Percentiles rank a stretch among this genome's conserved stretches.
Conservation (phyloP, 2,888 invertebrate species). For the Lampropteryx suffumata region DNA sequence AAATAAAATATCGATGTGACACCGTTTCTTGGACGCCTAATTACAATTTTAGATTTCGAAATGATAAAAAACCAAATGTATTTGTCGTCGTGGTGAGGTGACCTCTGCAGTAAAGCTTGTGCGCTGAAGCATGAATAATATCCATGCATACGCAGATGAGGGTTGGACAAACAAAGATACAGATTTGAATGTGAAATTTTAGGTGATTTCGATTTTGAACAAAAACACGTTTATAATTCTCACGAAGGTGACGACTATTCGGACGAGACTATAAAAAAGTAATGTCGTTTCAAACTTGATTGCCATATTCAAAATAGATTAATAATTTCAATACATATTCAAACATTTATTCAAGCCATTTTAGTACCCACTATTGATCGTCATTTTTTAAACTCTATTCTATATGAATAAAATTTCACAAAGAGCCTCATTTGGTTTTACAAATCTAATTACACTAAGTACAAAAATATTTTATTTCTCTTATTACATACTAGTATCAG, state of each 20-base stretch:
- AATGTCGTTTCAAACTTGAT: conserved; percentile 3
- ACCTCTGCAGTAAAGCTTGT: conserved; percentile 62
- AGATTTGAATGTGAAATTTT: conserved; percentile 73
- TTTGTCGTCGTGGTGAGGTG: conserved; percentile 66
- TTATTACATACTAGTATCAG: not conserved
- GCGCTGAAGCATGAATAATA: conserved; percentile 58
- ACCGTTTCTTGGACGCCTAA: conserved; percentile 72
- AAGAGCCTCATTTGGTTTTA: not conserved
- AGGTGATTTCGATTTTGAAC: conserved; percentile 65
- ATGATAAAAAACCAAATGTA: conserved; percentile 75
- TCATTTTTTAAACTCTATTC: not conserved
- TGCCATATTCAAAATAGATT: conserved; percentile 4
- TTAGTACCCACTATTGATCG: conserved; percentile 5
- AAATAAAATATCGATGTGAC: conserved; percentile 61
- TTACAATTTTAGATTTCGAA: conserved; percentile 74
- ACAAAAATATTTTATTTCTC: too few relatives aligned
- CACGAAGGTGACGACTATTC: conserved; percentile 37
- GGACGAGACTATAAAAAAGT: conserved; percentile 12
- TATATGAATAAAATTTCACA: conserved; percentile 8
- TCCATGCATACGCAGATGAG: conserved; percentile 73
- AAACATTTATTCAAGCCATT: conserved; percentile 3
- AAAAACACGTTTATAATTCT: conserved; percentile 56
- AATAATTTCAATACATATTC: conserved; percentile 8
- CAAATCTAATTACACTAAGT: conserved; percentile 1
- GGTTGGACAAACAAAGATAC: conserved; percentile 70